Evolutionary conservation across 2,113 vertebrate species (phyloP).

Genomic region (Megalops atlanticus): DNA sequence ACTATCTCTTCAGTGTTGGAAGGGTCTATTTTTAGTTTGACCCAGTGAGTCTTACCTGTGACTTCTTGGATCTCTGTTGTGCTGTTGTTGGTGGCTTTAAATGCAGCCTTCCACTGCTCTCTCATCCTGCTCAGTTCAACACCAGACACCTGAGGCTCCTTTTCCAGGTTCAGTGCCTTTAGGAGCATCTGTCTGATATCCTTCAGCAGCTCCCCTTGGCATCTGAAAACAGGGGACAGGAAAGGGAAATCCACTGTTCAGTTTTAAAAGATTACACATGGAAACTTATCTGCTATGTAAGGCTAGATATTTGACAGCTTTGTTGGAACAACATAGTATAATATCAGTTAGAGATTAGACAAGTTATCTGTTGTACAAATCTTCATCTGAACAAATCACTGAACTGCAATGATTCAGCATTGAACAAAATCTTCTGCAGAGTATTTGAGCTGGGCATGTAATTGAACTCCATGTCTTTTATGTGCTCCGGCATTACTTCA

Average conservation of each 20-base stretch:
- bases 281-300: not conserved
- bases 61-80: not conserved
- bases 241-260: not conserved
- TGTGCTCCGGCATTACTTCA: too few species aligned
- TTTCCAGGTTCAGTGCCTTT: conserved; percentile 54
- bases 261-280: not conserved
- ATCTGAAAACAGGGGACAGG: conserved; percentile 47
- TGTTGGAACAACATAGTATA: too few species aligned
- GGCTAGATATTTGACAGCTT: too few species aligned
- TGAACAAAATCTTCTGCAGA: too few species aligned
- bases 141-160: conserved; percentile 54
- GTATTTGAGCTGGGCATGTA: too few species aligned
- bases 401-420: too few species aligned
- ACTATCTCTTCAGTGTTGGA: not conserved
- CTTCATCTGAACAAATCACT: too few species aligned
- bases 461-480: too few species aligned
- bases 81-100: not conserved
- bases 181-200: conserved; percentile 59
- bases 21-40: not conserved
- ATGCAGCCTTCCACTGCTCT: conserved; percentile 54
- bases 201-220: conserved; percentile 48
- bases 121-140: conserved; percentile 46
- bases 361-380: too few species aligned
- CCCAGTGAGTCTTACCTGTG: conserved; percentile 15
- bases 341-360: not conserved